These are phyloP conservation scores for Muscicapa comitata DNA, from an alignment of 2,797 vertebrate species.

Conservation along the genomic window DNA sequence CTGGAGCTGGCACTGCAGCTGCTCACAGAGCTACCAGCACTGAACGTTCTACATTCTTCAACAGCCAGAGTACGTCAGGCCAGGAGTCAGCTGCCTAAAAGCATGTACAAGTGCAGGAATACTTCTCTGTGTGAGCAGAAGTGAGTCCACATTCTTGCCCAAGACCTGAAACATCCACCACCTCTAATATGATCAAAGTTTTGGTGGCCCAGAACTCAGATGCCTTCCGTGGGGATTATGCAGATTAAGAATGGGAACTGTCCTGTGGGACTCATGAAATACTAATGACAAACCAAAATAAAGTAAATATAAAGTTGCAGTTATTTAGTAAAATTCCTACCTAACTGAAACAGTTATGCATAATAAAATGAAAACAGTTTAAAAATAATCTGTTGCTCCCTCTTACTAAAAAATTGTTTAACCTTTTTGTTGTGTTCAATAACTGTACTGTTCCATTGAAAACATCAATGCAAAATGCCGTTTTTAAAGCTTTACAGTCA, in stretches of 20 bases:
- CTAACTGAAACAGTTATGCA: not conserved
- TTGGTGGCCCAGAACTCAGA: not conserved
- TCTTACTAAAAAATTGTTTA: not conserved
- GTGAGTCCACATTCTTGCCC: not conserved
- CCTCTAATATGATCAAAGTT: not conserved
- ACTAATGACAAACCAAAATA: not conserved
- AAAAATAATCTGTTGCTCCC: not conserved
- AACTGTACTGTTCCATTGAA: not conserved
- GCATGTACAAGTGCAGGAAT: not conserved
- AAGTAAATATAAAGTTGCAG: not conserved
- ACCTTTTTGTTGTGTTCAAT: not conserved
- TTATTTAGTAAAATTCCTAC: not conserved
- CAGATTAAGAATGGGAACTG: not conserved
- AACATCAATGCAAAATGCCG: not conserved
- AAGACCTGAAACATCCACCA: not conserved
- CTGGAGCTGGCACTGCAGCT: not conserved
- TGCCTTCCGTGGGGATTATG: not conserved
- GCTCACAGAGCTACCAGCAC: rapidly evolving
- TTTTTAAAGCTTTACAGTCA: not conserved
- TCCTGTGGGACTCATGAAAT: not conserved
- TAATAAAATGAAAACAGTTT: not conserved
- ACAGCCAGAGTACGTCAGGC: not conserved
- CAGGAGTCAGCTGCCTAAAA: not conserved
- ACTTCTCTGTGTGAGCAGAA: not conserved
- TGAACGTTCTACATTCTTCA: not conserved